phyloP scores from a whole-genome alignment of 2,888 invertebrate genomes.

The Alloplasta piceator region DNA sequence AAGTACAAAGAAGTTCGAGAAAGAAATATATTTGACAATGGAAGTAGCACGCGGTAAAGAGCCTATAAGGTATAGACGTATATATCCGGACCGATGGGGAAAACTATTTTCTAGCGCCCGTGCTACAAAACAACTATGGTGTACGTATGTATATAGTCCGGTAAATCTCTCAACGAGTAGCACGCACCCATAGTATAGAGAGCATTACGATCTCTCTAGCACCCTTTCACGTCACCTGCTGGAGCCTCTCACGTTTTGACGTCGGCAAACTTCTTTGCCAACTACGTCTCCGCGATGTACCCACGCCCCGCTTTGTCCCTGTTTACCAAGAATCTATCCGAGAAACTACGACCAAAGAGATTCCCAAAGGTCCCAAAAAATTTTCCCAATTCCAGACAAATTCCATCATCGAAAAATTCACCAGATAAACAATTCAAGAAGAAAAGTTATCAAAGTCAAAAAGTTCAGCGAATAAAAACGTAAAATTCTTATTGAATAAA shows the following conservation, averaged over 20 bases:
- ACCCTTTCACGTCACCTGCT: constrained; percentile 60
- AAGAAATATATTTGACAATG: constrained; percentile 40
- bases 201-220: constrained; percentile 46
- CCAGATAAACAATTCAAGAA: too few species aligned
- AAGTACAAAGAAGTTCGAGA: constrained; percentile 29
- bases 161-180: constrained; percentile 45
- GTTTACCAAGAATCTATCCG: constrained; percentile 37
- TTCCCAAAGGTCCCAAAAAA: constrained; percentile 6
- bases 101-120: constrained; percentile 46
- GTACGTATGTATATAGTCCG: constrained; percentile 4
- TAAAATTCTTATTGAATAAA: background rate
- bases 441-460: background rate
- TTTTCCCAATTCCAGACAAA: constrained; percentile 8
- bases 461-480: background rate
- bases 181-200: constrained; percentile 51
- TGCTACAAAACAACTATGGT: constrained; percentile 37
- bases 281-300: constrained; percentile 14
- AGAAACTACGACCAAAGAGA: background rate
- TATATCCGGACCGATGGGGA: constrained; percentile 34
- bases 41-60: constrained; percentile 27
- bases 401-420: background rate
- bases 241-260: constrained; percentile 52
- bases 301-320: constrained; percentile 21
- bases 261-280: constrained; percentile 58
- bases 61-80: constrained; percentile 3